Conservation (phyloP, 1,140 invertebrate species). For the Antheraea mylitta region DNA sequence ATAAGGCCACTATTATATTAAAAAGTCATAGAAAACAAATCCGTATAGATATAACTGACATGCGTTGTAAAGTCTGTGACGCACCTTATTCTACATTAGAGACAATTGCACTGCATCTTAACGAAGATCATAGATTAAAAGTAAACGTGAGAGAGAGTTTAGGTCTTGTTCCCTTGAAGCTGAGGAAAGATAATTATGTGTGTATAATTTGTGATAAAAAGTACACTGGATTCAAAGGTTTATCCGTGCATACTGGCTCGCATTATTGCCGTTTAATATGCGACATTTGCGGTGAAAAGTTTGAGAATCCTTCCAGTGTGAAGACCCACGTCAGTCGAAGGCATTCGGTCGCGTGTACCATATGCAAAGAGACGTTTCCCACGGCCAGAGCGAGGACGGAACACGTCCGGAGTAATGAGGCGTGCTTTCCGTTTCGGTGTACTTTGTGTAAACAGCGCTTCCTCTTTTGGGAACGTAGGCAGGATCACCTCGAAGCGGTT, state of each 20-base stretch:
- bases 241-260: background rate
- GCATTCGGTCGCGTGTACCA: conserved; percentile 41
- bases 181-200: background rate
- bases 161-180: conserved; percentile 1
- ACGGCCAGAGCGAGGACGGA: conserved; percentile 35
- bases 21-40: conserved; percentile 3
- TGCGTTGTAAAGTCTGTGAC: conserved; percentile 35
- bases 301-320: conserved; percentile 16
- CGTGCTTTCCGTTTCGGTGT: conserved; percentile 48
- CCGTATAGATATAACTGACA: conserved; percentile 2
- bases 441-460: conserved; percentile 43
- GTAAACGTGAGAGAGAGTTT: background rate
- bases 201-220: conserved; percentile 11
- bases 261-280: conserved; percentile 35
- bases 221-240: conserved; percentile 7
- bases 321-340: conserved; percentile 38
- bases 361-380: conserved; percentile 44
- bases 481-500: conserved; percentile 33
- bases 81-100: conserved; percentile 32
- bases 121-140: conserved; percentile 25
- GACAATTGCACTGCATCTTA: conserved; percentile 40
- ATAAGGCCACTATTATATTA: background rate
- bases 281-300: conserved; percentile 51
- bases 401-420: conserved; percentile 32
- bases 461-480: conserved; percentile 27